Conservation (phyloP, 1,140 invertebrate genomes). For the Aphelenchoides fujianensis region DNA sequence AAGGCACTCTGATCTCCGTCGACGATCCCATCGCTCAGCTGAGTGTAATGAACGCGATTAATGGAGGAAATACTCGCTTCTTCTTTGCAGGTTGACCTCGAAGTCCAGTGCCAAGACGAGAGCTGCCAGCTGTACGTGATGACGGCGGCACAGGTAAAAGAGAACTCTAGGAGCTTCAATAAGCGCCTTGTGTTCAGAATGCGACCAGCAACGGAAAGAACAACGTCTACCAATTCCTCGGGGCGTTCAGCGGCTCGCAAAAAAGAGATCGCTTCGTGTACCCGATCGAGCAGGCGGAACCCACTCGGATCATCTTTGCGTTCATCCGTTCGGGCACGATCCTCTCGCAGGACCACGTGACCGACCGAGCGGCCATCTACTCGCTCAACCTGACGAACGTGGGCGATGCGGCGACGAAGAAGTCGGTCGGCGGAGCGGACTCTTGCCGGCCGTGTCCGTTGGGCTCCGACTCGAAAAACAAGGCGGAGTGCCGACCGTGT, state of each 20-base stretch:
- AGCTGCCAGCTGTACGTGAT: constrained; percentile 61
- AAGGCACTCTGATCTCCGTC: constrained; percentile 13
- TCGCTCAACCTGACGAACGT: constrained; percentile 69
- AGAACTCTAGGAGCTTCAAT: background rate
- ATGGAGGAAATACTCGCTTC: no score
- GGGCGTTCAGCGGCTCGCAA: constrained; percentile 64
- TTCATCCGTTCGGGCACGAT: constrained; percentile 65
- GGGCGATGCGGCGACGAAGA: constrained; percentile 62
- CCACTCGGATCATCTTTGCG: constrained; percentile 67
- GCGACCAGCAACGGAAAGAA: background rate
- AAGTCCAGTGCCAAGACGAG: constrained; percentile 52
- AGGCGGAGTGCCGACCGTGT: constrained; percentile 68
- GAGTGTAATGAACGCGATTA: no score
- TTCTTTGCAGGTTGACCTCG: no score
- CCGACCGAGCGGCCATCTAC: constrained; percentile 65
- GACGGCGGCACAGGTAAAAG: constrained; percentile 62
- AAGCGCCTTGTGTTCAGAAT: background rate
- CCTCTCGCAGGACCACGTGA: constrained; percentile 39
- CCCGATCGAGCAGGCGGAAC: constrained; percentile 64
- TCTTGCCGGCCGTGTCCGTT: constrained; percentile 67
- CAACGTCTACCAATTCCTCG: constrained; percentile 43
- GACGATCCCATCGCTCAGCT: constrained; percentile 41
- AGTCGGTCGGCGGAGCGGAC: constrained; percentile 64
- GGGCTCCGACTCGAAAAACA: constrained; percentile 59
- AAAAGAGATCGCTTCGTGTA: constrained; percentile 62